These are phyloP conservation scores for Acrocephalus kingi DNA, from an alignment of 2,113 vertebrate genomes.

Conservation along the genomic window DNA sequence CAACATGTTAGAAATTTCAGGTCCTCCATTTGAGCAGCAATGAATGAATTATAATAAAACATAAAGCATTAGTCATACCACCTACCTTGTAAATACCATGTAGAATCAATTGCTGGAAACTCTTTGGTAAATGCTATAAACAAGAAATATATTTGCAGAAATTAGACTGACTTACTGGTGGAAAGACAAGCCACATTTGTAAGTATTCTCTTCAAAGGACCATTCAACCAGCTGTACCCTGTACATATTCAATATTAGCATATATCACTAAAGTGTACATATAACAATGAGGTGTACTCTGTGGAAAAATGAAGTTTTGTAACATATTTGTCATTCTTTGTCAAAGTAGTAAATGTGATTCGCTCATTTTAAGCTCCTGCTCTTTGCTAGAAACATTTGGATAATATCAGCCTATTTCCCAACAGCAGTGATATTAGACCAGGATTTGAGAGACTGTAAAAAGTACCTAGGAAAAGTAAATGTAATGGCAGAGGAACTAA, in stretches of 20 bases:
- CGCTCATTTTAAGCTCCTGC: not conserved
- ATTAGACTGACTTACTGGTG: not conserved
- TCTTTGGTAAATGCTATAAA: not conserved
- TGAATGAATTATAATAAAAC: not conserved
- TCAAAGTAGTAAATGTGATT: not conserved
- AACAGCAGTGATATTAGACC: not conserved
- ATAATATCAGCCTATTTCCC: not conserved
- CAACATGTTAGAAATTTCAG: not conserved
- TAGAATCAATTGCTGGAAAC: conserved; percentile 10
- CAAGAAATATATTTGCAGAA: not conserved
- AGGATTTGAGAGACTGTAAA: not conserved
- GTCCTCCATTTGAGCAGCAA: not conserved
- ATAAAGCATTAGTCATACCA: not conserved
- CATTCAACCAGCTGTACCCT: not conserved
- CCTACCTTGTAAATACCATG: not conserved
- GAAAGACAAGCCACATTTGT: not conserved
- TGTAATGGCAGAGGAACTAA: not conserved
- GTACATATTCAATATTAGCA: not conserved
- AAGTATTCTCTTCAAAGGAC: not conserved
- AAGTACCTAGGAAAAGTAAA: not conserved
- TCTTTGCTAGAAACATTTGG: not conserved
- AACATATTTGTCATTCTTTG: not conserved
- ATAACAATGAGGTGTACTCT: not conserved
- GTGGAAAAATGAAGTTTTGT: not conserved
- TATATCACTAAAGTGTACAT: not conserved